Base-by-base conservation (phyloP, 2,888 invertebrate genomes). In the Calameuta pallipes region DNA sequence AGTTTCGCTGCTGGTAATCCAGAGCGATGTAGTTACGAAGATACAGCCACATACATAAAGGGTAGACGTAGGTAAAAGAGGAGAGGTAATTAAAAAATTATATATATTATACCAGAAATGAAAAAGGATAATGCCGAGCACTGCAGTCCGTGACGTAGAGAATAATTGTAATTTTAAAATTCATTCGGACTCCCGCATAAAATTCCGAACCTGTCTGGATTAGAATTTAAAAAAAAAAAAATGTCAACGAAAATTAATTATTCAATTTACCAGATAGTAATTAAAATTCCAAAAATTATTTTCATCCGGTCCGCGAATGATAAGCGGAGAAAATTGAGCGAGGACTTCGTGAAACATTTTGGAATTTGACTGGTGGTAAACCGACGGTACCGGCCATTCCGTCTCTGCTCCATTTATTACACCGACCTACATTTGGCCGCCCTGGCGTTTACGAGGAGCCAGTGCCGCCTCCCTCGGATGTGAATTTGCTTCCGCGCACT, bases 361-460 rank as follows among this genome's bases (percentile, higher is more conserved):
- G 56, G 56, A 56, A 56, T 56, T 56, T 56, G 56, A 56, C 56
- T 23, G 56, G 56, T 56, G 56, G 56, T 56, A 56, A 56, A 56
- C 56, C 56, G 56, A 56, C 56, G 56, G 56, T 56, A 9, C 56
- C 56, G 56, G 56, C 56, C 56, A 23, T 56, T 56, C 31, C 71
- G 15, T 23, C 71, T 34, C 71, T 34, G 71, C 34, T 31, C 71
- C 71, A 31, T 71, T 71, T 71, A 71, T 71, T 34, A 71, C 71
- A 9, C 31, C 71, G 71, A 71, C 71, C 71, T 71, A 71, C 71
- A 71, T 71, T 71, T 56, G 15, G 56, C 56, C 56, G 56, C 23
- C 56, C 56, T 56, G 56, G 56, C 56, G 56, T 56, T 56, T 56
- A 56, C 56, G 56, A 56, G 56, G 23, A 56, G 56, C 9, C 23